Evolutionary conservation across 2,113 vertebrate genomes (phyloP), one percentile per base, ranked within the genome.

Genomic region (Pedionomus torquatus): DNA sequence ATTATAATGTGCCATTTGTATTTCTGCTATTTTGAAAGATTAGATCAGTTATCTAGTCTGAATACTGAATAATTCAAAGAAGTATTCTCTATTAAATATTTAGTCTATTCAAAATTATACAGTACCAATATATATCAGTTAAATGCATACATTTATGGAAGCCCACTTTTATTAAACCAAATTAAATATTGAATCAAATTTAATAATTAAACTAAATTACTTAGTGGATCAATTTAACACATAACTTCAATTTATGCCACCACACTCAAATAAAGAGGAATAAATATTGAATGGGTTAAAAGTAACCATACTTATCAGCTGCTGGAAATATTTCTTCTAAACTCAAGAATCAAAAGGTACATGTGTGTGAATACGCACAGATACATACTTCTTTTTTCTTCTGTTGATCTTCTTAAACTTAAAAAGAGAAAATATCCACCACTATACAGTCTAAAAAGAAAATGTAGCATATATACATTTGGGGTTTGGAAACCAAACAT

Each of bases 141-240:
- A 98, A 98, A 98, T 98, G 71, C 96, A 98, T 95, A 96, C 93
- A 96, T 96, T 98, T 96, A 95, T 97, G 95, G 95, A 97, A 96
- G 92, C 87, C 87, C 87, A 95, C 94, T 98, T 98, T 98, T 98
- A 98, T 98, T 98, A 98, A 98, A 97, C 90, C 85, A 97, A 98
- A 98, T 98, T 98, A 98, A 98, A 98, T 98, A 98, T 98, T 98
- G 97, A 98, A 98, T 97, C 81, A 97, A 97, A 98, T 98, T 98
- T 98, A 98, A 98, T 98, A 98, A 98, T 98, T 98, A 98, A 98
- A 98, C 94, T 97, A 85, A 97, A 98, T 97, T 98, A 97, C 96
- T 97, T 97, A 97, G 97, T 98, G 96, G 74, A 97, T 97, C 97
- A 95, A 93, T 98, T 98, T 98, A 98, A 92, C 84, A 95, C 84